Evolutionary conservation across 2,113 vertebrate species (phyloP).

Genomic region (Melanerpes aurifrons): DNA sequence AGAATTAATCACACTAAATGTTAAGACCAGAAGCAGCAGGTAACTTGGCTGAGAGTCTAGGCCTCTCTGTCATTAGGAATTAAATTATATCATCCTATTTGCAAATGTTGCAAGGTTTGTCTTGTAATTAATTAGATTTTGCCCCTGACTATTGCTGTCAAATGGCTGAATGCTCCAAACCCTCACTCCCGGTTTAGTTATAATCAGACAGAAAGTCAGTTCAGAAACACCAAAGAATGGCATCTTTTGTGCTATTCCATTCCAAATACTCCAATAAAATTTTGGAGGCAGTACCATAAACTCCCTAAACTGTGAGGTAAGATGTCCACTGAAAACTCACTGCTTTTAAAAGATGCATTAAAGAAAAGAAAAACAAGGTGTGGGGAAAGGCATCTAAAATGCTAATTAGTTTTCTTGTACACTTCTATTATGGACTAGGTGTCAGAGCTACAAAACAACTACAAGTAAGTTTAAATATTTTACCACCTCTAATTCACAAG

Average conservation of each 20-base stretch:
- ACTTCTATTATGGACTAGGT: slow-evolving; percentile 34
- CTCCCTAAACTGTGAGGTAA: neutral
- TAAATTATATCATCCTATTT: slow-evolving; percentile 42
- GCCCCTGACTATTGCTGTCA: neutral
- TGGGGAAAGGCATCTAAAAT: neutral
- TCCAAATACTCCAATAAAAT: neutral
- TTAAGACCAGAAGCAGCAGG: slow-evolving; percentile 11
- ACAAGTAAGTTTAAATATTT: slow-evolving; percentile 67
- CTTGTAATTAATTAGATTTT: slow-evolving; percentile 42
- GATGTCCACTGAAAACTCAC: neutral
- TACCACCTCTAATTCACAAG: slow-evolving; percentile 65
- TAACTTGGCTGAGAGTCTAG: neutral
- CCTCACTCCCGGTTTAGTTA: neutral
- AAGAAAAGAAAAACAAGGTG: neutral
- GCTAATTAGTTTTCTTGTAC: slow-evolving; percentile 53
- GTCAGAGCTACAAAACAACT: slow-evolving; percentile 47
- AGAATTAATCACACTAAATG: slow-evolving; percentile 48
- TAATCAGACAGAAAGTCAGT: neutral
- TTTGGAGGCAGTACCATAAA: neutral
- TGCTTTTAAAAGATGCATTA: neutral
- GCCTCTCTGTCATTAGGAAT: neutral
- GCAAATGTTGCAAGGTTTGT: slow-evolving; percentile 32
- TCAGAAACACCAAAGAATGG: neutral
- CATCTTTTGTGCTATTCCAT: neutral
- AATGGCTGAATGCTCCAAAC: neutral